phyloP scores from a whole-genome alignment of 2,797 vertebrate species.

The Cyprinodon diabolis region DNA sequence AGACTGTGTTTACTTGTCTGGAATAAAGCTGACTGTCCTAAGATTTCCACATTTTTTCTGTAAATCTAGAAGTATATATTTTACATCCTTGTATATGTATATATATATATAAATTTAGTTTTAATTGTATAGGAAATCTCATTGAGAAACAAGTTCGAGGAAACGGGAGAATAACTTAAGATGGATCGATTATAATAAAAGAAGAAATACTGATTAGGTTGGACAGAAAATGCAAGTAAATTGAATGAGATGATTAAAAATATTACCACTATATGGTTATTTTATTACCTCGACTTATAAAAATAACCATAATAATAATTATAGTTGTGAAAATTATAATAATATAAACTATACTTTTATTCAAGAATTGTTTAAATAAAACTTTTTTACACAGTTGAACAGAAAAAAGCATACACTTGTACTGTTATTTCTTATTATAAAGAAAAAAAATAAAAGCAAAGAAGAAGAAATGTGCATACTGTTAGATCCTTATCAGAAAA shows the following conservation, averaged over 20 bases:
- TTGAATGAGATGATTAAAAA: no score
- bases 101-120: background rate
- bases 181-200: background rate
- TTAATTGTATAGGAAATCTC: background rate
- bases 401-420: background rate
- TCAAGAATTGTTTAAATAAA: background rate
- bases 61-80: background rate
- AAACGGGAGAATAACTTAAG: background rate
- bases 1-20: background rate
- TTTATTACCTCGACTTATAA: background rate
- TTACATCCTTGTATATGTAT: background rate
- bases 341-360: background rate
- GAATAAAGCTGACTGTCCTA: no score
- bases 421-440: background rate
- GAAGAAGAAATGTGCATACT: no score
- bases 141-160: background rate
- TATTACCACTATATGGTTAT: background rate
- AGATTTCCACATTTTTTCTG: background rate
- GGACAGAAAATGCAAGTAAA: background rate
- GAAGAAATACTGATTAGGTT: background rate
- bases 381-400: background rate
- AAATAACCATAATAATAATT: background rate
- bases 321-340: background rate
- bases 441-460: no score
- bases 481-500: background rate